Percentiles rank a stretch among this genome's conserved stretches.
Conservation (phyloP, 2,113 vertebrate genomes). For the Rhineura floridana region DNA sequence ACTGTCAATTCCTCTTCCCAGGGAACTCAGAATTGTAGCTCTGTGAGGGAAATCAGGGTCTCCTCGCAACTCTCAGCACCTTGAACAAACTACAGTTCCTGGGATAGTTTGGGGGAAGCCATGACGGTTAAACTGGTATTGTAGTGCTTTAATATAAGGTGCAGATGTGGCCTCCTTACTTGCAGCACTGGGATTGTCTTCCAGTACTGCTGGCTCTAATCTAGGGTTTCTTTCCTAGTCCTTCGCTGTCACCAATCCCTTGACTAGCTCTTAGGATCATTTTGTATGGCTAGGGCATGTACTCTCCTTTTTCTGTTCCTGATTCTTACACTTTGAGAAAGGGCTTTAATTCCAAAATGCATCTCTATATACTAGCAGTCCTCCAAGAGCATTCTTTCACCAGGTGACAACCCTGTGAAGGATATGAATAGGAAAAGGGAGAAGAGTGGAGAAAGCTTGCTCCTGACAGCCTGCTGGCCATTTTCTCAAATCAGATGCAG, state of each 20-base stretch:
- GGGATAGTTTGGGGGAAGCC: no score
- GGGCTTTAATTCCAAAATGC: neutral
- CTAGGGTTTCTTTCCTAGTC: neutral
- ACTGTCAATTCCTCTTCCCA: no score
- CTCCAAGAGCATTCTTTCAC: neutral
- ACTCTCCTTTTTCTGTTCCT: neutral
- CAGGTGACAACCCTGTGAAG: neutral
- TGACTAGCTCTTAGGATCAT: no score
- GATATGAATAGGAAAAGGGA: neutral
- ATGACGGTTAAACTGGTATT: no score
- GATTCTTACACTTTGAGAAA: neutral
- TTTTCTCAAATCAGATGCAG: rapidly evolving
- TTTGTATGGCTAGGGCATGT: neutral
- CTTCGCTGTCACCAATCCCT: neutral
- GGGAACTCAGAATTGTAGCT: no score
- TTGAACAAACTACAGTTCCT: no score
- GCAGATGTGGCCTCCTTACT: no score
- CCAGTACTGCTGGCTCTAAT: neutral
- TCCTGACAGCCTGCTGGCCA: neutral
- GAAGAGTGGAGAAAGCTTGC: neutral
- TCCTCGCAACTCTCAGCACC: no score
- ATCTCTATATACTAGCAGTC: no score
- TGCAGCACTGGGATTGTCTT: neutral
- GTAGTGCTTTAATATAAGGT: no score
- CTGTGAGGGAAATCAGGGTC: no score